These are phyloP conservation scores for Addax nasomaculatus DNA, from an alignment of 2,113 vertebrate genomes.

Conservation along the genomic window DNA sequence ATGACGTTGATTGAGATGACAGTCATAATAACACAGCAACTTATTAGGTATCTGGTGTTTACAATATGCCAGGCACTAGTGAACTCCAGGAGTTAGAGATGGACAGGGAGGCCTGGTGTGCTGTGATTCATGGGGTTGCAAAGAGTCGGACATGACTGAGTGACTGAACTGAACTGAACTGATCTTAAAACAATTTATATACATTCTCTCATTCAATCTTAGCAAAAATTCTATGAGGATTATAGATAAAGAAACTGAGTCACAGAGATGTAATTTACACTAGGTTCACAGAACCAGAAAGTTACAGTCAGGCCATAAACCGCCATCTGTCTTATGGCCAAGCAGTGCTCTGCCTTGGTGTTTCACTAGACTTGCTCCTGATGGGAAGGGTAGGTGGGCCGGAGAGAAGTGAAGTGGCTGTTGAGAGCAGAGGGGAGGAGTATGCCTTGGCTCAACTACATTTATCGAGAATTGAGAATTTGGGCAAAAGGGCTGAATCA, in stretches of 20 bases:
- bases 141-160: no score
- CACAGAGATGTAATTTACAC: not conserved
- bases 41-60: not conserved
- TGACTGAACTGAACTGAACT: no score
- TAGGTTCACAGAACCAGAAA: not conserved
- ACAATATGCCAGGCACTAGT: not conserved
- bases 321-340: not conserved
- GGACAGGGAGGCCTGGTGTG: no score
- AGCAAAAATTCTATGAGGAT: not conserved
- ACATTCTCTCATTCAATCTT: not conserved
- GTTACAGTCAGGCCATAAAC: not conserved
- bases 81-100: no score
- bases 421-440: not conserved
- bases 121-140: no score
- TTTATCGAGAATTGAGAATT: not conserved
- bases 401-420: not conserved
- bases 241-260: not conserved
- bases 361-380: not conserved
- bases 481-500: not conserved
- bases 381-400: accelerated
- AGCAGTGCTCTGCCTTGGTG: not conserved
- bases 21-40: not conserved
- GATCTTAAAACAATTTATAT: not conserved
- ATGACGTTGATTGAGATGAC: not conserved
- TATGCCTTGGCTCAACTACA: not conserved